These are phyloP conservation scores for Umimayanthus kanabou DNA, from an alignment of 92 coral and sea anemone species.

Conservation along the genomic window DNA sequence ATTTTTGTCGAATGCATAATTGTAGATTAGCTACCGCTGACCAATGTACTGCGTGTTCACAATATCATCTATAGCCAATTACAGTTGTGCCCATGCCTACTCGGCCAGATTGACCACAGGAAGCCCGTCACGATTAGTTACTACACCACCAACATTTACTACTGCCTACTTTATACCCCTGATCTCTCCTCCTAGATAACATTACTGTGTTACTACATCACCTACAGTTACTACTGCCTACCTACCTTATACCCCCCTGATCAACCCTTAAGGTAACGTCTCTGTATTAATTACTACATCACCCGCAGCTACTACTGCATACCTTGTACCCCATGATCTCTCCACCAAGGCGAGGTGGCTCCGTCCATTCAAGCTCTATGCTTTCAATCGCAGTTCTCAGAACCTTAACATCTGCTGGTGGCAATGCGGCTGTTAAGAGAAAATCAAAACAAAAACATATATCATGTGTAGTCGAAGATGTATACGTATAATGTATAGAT, in stretches of 20 bases:
- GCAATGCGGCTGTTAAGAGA: conserved; percentile 17
- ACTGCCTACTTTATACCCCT: not conserved
- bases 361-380: conserved; percentile 12
- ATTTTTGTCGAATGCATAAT: no score
- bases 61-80: no score
- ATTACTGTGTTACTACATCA: no score
- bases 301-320: not conserved
- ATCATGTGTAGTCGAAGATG: no score
- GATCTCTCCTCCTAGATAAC: not conserved
- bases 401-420: not conserved
- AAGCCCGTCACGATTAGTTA: no score
- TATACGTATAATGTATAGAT: no score
- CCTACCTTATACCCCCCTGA: not conserved
- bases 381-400: not conserved
- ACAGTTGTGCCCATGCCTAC: no score
- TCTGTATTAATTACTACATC: not conserved
- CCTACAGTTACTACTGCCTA: not conserved
- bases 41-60: no score
- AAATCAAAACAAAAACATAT: not conserved
- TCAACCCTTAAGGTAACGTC: not conserved
- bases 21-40: no score
- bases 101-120: no score
- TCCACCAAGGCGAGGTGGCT: conserved; percentile 19
- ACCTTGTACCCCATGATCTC: conserved; percentile 31
- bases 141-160: not conserved